A percentile compares a stretch with the other conserved stretches of the same genome.
These are phyloP conservation scores for Orthosia gracilis DNA, from an alignment of 2,888 invertebrate genomes.

Conservation along the genomic window DNA sequence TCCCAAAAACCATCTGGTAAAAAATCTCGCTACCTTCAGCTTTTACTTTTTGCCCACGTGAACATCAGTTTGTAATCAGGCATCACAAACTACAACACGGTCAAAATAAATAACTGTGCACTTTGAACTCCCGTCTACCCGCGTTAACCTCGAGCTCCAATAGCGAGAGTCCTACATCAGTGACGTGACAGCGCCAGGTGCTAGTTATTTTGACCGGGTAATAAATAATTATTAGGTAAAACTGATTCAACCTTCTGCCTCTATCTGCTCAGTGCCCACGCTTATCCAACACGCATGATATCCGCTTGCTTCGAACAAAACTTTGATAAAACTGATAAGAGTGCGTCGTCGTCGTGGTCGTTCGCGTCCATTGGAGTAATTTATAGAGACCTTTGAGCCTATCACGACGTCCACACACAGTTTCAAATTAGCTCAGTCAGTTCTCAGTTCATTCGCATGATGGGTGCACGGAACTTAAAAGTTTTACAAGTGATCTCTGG, in stretches of 20 bases:
- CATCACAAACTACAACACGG: too few relatives aligned
- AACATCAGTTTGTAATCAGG: background rate
- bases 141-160: too few relatives aligned
- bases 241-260: slow-evolving; percentile 31
- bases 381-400: slow-evolving; percentile 77
- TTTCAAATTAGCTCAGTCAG: slow-evolving; percentile 2
- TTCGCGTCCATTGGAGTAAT: slow-evolving; percentile 70
- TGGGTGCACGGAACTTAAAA: slow-evolving; percentile 78
- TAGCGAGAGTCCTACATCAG: too few relatives aligned
- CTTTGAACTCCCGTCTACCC: too few relatives aligned
- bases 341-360: slow-evolving; percentile 54
- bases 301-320: slow-evolving; percentile 73
- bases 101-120: too few relatives aligned
- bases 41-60: background rate
- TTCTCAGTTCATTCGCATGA: slow-evolving; percentile 58
- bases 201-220: too few relatives aligned
- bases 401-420: slow-evolving; percentile 56
- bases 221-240: too few relatives aligned
- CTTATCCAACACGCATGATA: slow-evolving; percentile 60
- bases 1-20: too few relatives aligned
- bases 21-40: too few relatives aligned
- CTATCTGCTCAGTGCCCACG: background rate
- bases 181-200: too few relatives aligned
- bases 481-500: slow-evolving; percentile 83
- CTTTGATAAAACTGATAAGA: slow-evolving; percentile 79